These are phyloP conservation scores for Halcyon senegalensis DNA, from an alignment of 2,113 vertebrate genomes.

Conservation along the genomic window DNA sequence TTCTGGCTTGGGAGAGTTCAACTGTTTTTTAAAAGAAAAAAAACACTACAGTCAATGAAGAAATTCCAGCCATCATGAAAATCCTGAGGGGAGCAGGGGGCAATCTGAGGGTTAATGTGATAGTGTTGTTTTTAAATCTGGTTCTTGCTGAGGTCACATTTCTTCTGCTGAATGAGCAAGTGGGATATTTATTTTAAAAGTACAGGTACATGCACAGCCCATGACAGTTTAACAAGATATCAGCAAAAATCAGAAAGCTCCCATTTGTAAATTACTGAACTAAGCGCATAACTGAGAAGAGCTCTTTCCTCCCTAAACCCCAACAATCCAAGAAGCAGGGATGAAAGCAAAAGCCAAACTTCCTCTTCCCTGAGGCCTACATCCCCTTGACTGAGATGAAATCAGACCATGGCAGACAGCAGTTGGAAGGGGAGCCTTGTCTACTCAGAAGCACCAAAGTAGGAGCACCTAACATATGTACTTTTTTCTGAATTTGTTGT, in stretches of 20 bases:
- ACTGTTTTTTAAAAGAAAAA: neutral
- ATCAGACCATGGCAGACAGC: neutral
- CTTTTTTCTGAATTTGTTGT: neutral
- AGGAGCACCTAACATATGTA: accelerated
- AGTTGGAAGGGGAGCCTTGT: neutral
- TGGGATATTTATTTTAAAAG: neutral
- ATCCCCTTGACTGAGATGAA: neutral
- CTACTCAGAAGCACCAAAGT: neutral
- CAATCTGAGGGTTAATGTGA: neutral
- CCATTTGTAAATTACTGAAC: neutral
- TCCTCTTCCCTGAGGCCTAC: neutral
- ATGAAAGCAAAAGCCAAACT: neutral
- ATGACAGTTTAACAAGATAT: neutral
- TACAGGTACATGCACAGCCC: neutral
- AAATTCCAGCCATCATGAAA: neutral
- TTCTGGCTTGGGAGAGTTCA: neutral
- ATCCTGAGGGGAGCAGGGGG: accelerated
- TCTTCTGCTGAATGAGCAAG: neutral
- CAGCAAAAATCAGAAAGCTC: neutral
- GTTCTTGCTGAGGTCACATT: neutral
- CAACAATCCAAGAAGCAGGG: neutral
- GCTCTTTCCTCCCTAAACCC: neutral
- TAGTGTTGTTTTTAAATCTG: neutral
- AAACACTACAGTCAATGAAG: neutral
- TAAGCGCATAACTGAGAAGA: neutral